A percentile compares a stretch with the other conserved stretches of the same genome.
These are phyloP conservation scores for Portevinia maculata DNA, from an alignment of 2,888 invertebrate species.

Conservation along the genomic window DNA sequence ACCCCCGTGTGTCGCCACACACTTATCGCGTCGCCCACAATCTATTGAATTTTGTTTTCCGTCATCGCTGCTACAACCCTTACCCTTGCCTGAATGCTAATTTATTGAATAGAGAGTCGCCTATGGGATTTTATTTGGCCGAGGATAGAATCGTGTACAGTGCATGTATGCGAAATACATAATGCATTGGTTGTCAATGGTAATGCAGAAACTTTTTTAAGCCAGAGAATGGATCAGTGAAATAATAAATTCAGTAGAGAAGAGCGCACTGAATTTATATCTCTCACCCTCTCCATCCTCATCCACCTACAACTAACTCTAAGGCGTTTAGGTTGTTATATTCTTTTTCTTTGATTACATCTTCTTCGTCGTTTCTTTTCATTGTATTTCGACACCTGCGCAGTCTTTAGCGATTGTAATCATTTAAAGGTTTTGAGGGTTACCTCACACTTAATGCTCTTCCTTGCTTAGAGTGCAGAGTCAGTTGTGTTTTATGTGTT, in stretches of 20 bases:
- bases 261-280: slow-evolving; percentile 38
- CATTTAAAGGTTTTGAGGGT: slow-evolving; percentile 59
- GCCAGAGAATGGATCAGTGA: slow-evolving; percentile 42
- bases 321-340: slow-evolving; percentile 24
- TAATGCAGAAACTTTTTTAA: slow-evolving; percentile 44
- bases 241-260: slow-evolving; percentile 26
- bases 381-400: slow-evolving; percentile 55
- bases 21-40: neutral
- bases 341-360: slow-evolving; percentile 11
- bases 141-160: neutral
- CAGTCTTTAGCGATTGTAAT: slow-evolving; percentile 59
- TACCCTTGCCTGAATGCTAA: neutral
- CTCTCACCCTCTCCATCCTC: neutral
- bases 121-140: slow-evolving; percentile 2
- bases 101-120: neutral
- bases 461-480: slow-evolving; percentile 46
- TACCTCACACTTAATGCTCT: slow-evolving; percentile 60
- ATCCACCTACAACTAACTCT: neutral
- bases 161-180: slow-evolving; percentile 8
- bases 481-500: slow-evolving; percentile 71
- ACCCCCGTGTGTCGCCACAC: slow-evolving; percentile 3
- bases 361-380: slow-evolving; percentile 23
- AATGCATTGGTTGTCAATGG: slow-evolving; percentile 48
- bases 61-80: neutral
- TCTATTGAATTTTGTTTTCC: slow-evolving; percentile 11